Percentiles rank a stretch among this genome's conserved stretches.
Conservation (phyloP, 1,140 invertebrate species). For the Orchestia grillus region DNA sequence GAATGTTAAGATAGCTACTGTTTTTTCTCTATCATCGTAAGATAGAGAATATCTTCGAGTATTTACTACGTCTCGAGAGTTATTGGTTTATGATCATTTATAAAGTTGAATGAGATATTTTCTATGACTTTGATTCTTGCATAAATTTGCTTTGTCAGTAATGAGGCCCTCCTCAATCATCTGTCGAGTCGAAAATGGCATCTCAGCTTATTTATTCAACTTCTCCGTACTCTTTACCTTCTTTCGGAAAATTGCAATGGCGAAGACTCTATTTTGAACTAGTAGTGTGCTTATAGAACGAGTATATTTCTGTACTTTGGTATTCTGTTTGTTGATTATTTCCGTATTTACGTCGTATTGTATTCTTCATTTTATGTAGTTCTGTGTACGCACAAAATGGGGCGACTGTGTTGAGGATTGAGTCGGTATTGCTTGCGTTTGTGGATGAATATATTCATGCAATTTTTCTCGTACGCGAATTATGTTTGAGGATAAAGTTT, state of each 20-base stretch:
- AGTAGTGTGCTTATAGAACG: background rate
- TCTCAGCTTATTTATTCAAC: no score
- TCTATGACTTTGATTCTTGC: no score
- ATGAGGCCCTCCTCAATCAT: no score
- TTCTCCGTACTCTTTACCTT: no score
- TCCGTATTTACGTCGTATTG: background rate
- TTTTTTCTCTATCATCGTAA: background rate
- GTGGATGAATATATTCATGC: background rate
- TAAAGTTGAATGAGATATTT: background rate
- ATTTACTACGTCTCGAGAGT: background rate
- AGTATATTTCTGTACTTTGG: background rate
- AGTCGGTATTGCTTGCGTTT: background rate
- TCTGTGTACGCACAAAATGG: background rate
- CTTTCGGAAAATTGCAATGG: no score
- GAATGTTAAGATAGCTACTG: no score
- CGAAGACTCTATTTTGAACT: no score
- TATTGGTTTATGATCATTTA: background rate
- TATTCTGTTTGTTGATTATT: background rate
- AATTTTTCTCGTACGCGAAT: background rate
- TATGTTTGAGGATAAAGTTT: background rate
- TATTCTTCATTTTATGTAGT: background rate
- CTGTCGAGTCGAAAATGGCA: no score
- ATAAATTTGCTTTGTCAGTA: no score
- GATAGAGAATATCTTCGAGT: background rate
- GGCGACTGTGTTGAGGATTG: no score